phyloP scores from a whole-genome alignment of 2,113 vertebrate genomes.

The Microtus richardsoni region DNA sequence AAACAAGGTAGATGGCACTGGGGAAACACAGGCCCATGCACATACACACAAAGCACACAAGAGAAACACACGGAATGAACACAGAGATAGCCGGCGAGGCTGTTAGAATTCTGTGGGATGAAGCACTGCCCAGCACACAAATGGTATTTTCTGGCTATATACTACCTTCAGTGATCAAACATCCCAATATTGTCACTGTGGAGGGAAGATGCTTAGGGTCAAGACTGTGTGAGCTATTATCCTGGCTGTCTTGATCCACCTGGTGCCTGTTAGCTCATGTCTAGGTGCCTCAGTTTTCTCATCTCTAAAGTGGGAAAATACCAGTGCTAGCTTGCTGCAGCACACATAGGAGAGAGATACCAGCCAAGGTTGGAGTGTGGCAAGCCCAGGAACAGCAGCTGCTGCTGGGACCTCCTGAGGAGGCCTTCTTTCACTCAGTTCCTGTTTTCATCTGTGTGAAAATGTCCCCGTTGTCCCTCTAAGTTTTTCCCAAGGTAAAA shows the following conservation, averaged over 20 bases:
- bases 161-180: neutral
- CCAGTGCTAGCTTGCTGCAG: neutral
- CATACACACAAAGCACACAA: neutral
- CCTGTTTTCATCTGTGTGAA: constrained; percentile 47
- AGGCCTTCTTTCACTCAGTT: neutral
- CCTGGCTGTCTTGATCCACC: neutral
- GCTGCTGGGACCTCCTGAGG: neutral
- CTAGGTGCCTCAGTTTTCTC: neutral
- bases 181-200: rapidly evolving
- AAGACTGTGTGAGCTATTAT: neutral
- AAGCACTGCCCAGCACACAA: no score
- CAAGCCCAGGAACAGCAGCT: neutral
- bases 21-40: neutral
- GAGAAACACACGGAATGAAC: neutral
- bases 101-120: neutral
- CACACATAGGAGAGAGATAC: neutral
- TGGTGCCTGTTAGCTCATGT: neutral
- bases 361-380: neutral
- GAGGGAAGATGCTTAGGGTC: neutral
- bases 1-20: neutral
- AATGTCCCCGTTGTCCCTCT: neutral
- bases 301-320: neutral
- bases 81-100: neutral
- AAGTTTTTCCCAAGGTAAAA: constrained; percentile 67
- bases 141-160: neutral